Percentiles rank a stretch among this genome's conserved stretches.
Conservation (phyloP, 2,888 invertebrate species). For the Drosophila austrosaltans region DNA sequence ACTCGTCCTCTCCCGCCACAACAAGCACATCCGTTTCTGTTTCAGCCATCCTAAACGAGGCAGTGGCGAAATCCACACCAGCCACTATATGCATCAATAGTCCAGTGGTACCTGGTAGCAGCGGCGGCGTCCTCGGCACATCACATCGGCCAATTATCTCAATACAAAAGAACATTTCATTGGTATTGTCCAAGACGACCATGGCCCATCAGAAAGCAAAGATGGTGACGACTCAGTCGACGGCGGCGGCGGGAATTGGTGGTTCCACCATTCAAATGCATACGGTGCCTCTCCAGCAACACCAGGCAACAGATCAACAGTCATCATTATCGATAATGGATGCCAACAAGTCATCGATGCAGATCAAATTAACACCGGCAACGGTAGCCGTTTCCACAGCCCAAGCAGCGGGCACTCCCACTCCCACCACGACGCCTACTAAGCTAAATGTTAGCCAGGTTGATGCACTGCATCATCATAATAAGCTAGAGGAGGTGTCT, state of each 20-base stretch:
- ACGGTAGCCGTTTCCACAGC: slow-evolving; percentile 3
- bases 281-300: slow-evolving; percentile 40
- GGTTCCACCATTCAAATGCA: slow-evolving; percentile 50
- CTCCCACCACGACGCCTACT: slow-evolving; percentile 19
- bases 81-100: slow-evolving; percentile 50
- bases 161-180: slow-evolving; percentile 72
- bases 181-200: slow-evolving; percentile 67
- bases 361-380: slow-evolving; percentile 21
- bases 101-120: slow-evolving; percentile 26
- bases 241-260: slow-evolving; percentile 6
- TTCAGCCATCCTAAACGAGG: slow-evolving; percentile 32
- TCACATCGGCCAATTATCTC: slow-evolving; percentile 61
- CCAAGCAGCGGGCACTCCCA: slow-evolving; percentile 5
- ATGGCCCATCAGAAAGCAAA: slow-evolving; percentile 65
- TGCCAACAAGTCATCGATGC: slow-evolving; percentile 12
- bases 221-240: slow-evolving; percentile 48
- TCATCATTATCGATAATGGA: slow-evolving; percentile 10
- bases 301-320: slow-evolving; percentile 17
- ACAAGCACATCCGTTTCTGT: slow-evolving; percentile 70
- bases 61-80: slow-evolving; percentile 41
- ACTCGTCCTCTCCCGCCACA: slow-evolving; percentile 51
- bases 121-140: neutral
- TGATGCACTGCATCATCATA: too few relatives aligned
- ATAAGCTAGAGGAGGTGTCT: slow-evolving; percentile 36
- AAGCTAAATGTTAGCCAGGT: slow-evolving; percentile 46